Evolutionary conservation across 2,797 vertebrate genomes (phyloP), one percentile per base, ranked within the genome.

Genomic region (Picus viridis): DNA sequence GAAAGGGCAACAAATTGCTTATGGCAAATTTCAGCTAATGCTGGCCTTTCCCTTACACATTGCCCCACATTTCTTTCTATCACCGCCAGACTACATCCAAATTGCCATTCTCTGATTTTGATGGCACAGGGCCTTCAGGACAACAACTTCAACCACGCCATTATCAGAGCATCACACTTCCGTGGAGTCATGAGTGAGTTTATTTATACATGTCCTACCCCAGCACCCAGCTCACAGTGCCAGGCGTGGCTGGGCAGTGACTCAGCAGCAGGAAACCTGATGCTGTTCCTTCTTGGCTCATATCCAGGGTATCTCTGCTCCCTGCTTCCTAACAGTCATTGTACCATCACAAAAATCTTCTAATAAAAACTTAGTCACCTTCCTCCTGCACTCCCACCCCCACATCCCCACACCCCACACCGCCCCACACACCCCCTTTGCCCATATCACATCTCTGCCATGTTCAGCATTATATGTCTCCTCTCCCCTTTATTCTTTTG

Each of bases 191-290:
- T 1, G 4, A 0, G 32, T 41, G 70, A 54, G 32, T 45, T 75
- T 89, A 62, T 75, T 93, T 83, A 34, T 34, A 39, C 24, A 10
- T 0, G 0, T 39, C 53, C 67, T 72, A 30, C 47, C 77, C 9
- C 3, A 18, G 29, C 3, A 1, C 47, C 74, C 6, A 19, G 65
- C 54, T 73, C 36, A 47, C 36, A 6, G 43, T 29, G 80, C 83
- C 83, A 73, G 69, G 43, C 27, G 1, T 43, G 72, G 67, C 72
- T 36, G 65, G 56, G 56, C 89, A 90, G 78, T 85, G 71, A 87
- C 72, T 85, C 86, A 93, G 84, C 74, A 87, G 61, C 71, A 85
- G 78, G 62, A 95, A 90, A 80, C n/a, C 47, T 58, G 27, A 15
- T 41, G 30, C n/a, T 5, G 9, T 4, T 57, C 53, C 32, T 86